phyloP scores from a whole-genome alignment of 2,113 vertebrate species.

The Ailurus styani region DNA sequence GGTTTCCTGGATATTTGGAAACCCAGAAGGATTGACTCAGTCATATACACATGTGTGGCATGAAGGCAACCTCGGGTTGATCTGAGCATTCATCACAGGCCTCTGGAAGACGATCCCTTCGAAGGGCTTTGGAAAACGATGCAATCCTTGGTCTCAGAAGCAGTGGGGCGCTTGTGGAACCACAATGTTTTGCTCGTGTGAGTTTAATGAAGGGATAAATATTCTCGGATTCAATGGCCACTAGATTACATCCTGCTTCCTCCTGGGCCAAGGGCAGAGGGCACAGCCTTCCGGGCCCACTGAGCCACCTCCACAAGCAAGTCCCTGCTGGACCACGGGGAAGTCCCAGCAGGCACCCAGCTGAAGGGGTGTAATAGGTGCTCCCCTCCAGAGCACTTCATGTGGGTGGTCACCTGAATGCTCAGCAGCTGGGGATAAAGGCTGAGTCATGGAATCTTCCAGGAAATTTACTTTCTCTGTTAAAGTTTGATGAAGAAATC shows the following conservation, averaged over 20 bases:
- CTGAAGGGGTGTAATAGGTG: not conserved
- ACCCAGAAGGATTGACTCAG: not conserved
- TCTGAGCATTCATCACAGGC: not conserved
- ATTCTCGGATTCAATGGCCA: constrained; percentile 6
- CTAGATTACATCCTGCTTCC: constrained; percentile 42
- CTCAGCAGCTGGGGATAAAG: not conserved
- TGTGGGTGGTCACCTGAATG: not conserved
- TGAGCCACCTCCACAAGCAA: not conserved
- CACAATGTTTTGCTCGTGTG: not conserved
- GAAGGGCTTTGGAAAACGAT: not conserved
- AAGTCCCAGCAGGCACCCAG: not conserved
- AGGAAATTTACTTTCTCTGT: constrained; percentile 41
- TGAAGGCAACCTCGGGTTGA: not conserved
- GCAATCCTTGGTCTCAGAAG: not conserved
- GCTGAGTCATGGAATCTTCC: constrained; percentile 29
- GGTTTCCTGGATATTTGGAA: not conserved
- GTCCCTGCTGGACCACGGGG: not conserved
- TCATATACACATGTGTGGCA: not conserved
- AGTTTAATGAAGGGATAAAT: constrained; percentile 51
- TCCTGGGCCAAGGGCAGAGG: not conserved
- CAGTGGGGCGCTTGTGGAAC: not conserved
- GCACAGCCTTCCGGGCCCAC: not conserved
- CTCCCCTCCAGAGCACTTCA: not conserved
- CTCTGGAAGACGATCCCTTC: no score
- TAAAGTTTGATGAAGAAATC: constrained; percentile 7